Conservation (phyloP, 2,888 invertebrate genomes). For the Pristionchus japonicus region DNA sequence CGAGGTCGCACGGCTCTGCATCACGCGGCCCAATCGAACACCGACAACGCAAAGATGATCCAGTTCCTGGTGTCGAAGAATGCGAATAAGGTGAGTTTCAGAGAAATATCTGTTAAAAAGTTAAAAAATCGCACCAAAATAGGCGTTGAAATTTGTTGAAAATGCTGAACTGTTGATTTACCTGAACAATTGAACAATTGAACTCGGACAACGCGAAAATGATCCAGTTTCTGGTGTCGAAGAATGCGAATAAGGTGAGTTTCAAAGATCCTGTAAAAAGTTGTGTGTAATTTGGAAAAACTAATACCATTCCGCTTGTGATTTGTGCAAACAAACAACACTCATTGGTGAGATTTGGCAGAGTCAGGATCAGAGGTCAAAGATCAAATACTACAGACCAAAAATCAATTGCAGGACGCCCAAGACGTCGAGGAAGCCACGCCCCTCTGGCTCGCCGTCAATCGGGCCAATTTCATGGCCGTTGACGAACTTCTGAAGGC, state of each 20-base stretch:
- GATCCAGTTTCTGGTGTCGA: slow-evolving; percentile 57
- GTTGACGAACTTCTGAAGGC: slow-evolving; percentile 4
- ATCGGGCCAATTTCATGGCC: neutral
- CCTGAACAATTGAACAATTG: too few relatives aligned
- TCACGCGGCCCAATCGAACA: slow-evolving; percentile 89
- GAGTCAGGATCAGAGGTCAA: too few relatives aligned
- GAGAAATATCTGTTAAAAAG: neutral
- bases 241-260: slow-evolving; percentile 61
- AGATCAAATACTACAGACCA: too few relatives aligned
- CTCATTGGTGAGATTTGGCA: too few relatives aligned
- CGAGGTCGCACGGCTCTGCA: slow-evolving; percentile 91
- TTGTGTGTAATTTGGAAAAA: too few relatives aligned
- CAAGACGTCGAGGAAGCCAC: neutral
- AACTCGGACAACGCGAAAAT: slow-evolving; percentile 54
- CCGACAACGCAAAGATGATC: slow-evolving; percentile 57
- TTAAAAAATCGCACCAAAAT: too few relatives aligned
- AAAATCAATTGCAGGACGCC: slow-evolving; percentile 41
- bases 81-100: slow-evolving; percentile 58
- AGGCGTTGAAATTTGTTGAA: too few relatives aligned
- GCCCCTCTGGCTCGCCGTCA: slow-evolving; percentile 25
- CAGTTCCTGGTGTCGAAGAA: slow-evolving; percentile 56
- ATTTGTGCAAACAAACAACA: too few relatives aligned
- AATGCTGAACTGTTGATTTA: too few relatives aligned
- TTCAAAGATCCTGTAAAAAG: neutral
- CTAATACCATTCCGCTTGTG: too few relatives aligned